These are phyloP conservation scores for Pseudocheirus occidentalis DNA, from an alignment of 2,797 vertebrate species.

Conservation along the genomic window DNA sequence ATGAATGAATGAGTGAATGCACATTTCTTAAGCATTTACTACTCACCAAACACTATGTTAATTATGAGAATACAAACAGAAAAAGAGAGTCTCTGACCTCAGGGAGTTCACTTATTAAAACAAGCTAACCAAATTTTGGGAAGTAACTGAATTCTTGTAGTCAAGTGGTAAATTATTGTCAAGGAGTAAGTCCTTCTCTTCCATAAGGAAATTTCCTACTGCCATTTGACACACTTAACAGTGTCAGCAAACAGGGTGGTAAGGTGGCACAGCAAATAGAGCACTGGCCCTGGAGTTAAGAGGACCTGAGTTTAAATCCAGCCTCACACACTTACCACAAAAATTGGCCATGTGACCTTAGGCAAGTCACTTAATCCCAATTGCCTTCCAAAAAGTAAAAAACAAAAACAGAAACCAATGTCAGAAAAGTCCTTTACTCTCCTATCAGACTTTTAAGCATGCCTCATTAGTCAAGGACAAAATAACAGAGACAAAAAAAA, in stretches of 20 bases:
- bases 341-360: no score
- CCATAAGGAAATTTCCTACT: not conserved
- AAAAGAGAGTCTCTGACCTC: not conserved
- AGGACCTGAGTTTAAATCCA: no score
- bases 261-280: no score
- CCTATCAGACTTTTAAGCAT: not conserved
- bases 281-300: no score
- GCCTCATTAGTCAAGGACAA: not conserved
- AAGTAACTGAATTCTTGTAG: constrained; percentile 10
- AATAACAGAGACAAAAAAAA: not conserved
- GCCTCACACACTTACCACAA: no score
- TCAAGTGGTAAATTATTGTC: constrained; percentile 18
- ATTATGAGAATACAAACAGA: not conserved
- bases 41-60: not conserved
- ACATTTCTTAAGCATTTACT: not conserved
- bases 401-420: not conserved
- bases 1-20: not conserved
- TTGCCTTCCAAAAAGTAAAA: no score
- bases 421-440: not conserved
- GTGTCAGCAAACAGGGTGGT: not conserved
- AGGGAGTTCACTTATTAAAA: not conserved
- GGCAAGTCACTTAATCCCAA: no score
- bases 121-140: not conserved
- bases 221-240: not conserved
- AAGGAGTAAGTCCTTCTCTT: not conserved